Evolutionary conservation across 2,888 invertebrate species (phyloP).

Genomic region (Harmothoe impar): DNA sequence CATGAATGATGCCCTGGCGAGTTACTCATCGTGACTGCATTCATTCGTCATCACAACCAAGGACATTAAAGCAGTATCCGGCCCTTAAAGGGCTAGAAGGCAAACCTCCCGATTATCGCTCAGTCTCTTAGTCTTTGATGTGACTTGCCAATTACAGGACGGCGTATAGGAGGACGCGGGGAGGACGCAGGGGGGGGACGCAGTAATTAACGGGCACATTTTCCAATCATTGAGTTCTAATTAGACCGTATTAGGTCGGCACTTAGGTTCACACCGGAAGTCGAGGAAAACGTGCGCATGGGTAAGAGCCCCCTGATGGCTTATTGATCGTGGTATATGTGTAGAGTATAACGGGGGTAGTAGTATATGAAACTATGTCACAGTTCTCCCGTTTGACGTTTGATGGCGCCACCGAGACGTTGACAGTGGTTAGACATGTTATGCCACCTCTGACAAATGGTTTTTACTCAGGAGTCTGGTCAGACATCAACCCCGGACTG

Average conservation of each 20-base stretch:
- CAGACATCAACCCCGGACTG: too few relatives aligned
- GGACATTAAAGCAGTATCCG: too few relatives aligned
- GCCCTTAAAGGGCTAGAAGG: neutral
- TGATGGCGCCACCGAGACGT: neutral
- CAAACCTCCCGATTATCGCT: neutral
- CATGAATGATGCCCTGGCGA: too few relatives aligned
- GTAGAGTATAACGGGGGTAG: too few relatives aligned
- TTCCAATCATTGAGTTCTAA: constrained; percentile 39
- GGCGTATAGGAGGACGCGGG: neutral
- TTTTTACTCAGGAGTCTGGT: too few relatives aligned
- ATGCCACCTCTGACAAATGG: too few relatives aligned
- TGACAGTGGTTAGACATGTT: too few relatives aligned
- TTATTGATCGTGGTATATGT: neutral
- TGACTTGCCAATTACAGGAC: constrained; percentile 11
- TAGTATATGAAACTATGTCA: too few relatives aligned
- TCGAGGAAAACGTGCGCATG: constrained; percentile 8
- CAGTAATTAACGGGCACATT: neutral
- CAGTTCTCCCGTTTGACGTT: neutral
- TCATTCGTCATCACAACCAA: too few relatives aligned
- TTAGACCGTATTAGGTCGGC: neutral
- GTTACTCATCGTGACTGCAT: too few relatives aligned
- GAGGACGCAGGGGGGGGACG: too few relatives aligned
- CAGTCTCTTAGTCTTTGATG: constrained; percentile 3
- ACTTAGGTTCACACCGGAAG: constrained; percentile 16
- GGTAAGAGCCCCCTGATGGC: neutral